Conservation (phyloP, 2,113 vertebrate genomes). For the Xenopus borealis region DNA sequence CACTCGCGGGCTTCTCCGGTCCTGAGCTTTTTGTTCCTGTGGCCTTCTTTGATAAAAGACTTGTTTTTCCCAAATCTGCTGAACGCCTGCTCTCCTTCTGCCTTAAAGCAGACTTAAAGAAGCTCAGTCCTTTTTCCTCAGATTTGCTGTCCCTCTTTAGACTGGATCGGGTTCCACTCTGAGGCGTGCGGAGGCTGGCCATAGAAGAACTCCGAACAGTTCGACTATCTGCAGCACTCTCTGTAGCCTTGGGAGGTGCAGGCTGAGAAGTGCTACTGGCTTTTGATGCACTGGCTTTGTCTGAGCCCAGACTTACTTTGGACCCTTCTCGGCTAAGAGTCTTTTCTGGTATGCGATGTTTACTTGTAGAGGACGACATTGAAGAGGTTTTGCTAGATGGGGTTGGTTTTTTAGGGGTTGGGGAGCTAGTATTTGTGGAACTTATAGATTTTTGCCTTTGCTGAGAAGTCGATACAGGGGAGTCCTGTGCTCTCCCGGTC, state of each 20-base stretch:
- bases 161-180: constrained; percentile 60
- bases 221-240: constrained; percentile 64
- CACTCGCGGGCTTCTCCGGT: constrained; percentile 56
- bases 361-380: constrained; percentile 56
- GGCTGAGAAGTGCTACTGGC: constrained; percentile 58
- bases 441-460: constrained; percentile 70
- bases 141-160: constrained; percentile 85
- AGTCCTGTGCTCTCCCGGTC: constrained; percentile 57
- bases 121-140: constrained; percentile 92
- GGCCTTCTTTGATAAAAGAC: constrained; percentile 78
- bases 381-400: constrained; percentile 12
- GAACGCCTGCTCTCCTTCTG: constrained; percentile 92
- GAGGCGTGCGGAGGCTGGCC: constrained; percentile 87
- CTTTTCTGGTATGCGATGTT: constrained; percentile 75
- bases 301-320: constrained; percentile 74
- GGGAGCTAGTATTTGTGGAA: constrained; percentile 63
- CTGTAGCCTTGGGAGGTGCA: constrained; percentile 62
- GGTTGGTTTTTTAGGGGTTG: constrained; percentile 67
- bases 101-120: constrained; percentile 89
- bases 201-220: constrained; percentile 85
- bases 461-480: constrained; percentile 53
- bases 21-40: constrained; percentile 59
- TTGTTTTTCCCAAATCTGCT: constrained; percentile 87
- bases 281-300: constrained; percentile 65
- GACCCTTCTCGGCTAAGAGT: constrained; percentile 81